A percentile compares a stretch with the other conserved stretches of the same genome.
Conservation (phyloP, 2,113 vertebrate genomes). For the Numida meleagris region DNA sequence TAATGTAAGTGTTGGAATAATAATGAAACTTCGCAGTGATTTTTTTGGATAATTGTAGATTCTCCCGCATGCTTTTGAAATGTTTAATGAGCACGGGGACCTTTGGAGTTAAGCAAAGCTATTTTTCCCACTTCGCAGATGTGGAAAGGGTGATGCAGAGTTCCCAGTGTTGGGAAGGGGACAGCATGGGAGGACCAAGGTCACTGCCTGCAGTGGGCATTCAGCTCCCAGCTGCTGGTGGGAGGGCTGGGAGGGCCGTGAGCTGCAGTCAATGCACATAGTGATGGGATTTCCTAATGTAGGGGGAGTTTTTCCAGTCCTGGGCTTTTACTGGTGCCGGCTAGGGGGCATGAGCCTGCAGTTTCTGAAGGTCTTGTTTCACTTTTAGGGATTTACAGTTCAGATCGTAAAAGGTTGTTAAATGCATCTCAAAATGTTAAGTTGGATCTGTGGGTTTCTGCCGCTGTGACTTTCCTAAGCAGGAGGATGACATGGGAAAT, state of each 20-base stretch:
- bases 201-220: background rate
- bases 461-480: background rate
- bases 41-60: background rate
- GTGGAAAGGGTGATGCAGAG: background rate
- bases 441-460: background rate
- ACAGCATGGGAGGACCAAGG: no score
- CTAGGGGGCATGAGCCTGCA: background rate
- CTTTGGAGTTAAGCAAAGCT: background rate
- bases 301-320: background rate
- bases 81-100: background rate
- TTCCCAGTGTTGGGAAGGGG: background rate
- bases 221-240: background rate
- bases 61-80: background rate
- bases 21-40: background rate
- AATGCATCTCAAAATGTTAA: background rate
- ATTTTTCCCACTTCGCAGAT: background rate
- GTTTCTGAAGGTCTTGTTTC: background rate
- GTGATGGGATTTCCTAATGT: background rate
- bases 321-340: fast-evolving
- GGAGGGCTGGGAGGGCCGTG: background rate
- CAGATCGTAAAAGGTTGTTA: background rate
- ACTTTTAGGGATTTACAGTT: background rate
- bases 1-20: slow-evolving; percentile 35
- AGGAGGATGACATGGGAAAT: background rate
- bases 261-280: background rate